A percentile compares a stretch with the other conserved stretches of the same genome.
These are phyloP conservation scores for Penaeus chinensis DNA, from an alignment of 1,140 invertebrate genomes.

Conservation along the genomic window DNA sequence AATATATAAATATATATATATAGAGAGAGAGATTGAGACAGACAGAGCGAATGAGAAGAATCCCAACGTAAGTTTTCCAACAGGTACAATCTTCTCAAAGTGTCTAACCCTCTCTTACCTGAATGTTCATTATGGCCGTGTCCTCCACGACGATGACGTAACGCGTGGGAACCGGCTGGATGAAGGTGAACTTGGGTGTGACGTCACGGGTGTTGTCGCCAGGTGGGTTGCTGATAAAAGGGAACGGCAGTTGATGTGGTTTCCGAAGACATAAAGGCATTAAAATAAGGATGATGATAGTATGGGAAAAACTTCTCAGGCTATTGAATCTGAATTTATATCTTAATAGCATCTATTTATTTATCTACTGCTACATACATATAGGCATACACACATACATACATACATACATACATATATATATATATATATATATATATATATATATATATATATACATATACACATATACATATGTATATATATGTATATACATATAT, in stretches of 20 bases:
- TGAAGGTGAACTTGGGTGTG: conserved; percentile 69
- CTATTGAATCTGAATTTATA: no score
- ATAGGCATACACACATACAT: not conserved
- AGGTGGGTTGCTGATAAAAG: conserved; percentile 31
- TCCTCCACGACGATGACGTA: conserved; percentile 73
- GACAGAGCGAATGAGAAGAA: not conserved
- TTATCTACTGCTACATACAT: not conserved
- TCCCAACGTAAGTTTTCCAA: not conserved
- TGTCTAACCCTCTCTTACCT: conserved; percentile 65
- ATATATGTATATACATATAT: conserved; percentile 23
- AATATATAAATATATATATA: no score
- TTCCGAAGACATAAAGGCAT: no score
- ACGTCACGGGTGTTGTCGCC: conserved; percentile 61
- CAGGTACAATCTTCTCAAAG: not conserved
- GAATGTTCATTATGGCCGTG: conserved; percentile 71
- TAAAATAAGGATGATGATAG: no score
- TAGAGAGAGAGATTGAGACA: no score
- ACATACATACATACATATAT: not conserved
- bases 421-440: not conserved
- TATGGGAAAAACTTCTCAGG: no score
- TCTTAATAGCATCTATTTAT: not conserved
- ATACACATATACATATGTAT: conserved; percentile 5
- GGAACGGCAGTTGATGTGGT: not conserved
- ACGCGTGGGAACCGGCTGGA: conserved; percentile 69
- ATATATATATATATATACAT: not conserved